phyloP scores from a whole-genome alignment of 64 coral and sea anemone species.

The Hydrozoanthus tunicans region DNA sequence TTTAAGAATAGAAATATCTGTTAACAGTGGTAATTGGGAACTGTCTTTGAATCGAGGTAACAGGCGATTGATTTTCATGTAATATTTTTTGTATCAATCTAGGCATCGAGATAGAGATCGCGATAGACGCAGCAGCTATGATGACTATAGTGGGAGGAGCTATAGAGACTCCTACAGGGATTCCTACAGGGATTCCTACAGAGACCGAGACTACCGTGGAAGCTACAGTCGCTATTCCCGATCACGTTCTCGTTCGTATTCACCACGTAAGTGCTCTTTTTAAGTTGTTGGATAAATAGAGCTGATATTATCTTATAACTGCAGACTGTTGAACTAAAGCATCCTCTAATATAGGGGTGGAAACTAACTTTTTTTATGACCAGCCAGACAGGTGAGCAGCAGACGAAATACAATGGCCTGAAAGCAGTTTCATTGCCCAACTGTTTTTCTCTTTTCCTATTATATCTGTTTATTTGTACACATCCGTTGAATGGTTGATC shows the following conservation, averaged over 20 bases:
- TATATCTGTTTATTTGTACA: not conserved
- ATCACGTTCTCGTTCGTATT: conserved; percentile 89
- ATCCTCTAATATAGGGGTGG: not conserved
- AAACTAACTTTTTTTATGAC: not conserved
- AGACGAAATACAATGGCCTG: not conserved
- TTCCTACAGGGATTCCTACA: conserved; percentile 43
- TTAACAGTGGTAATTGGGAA: too few species aligned
- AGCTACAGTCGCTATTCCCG: conserved; percentile 62
- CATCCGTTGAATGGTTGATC: not conserved
- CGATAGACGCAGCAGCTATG: conserved; percentile 71
- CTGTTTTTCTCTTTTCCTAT: not conserved
- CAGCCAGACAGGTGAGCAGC: not conserved
- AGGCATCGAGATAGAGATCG: conserved; percentile 61
- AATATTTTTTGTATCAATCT: not conserved
- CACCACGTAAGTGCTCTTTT: conserved; percentile 76
- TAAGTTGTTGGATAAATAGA: not conserved
- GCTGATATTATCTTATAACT: too few species aligned
- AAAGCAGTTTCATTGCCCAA: not conserved
- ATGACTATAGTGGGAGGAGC: conserved; percentile 63
- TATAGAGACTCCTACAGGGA: conserved; percentile 43
- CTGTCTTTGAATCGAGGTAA: too few species aligned
- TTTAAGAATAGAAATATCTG: too few species aligned
- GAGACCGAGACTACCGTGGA: conserved; percentile 44
- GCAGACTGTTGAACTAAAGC: too few species aligned
- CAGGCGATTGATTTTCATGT: too few species aligned